Evolutionary conservation across 2,888 invertebrate genomes (phyloP), one percentile per base, ranked within the genome.

Genomic region (Taenaris catops): DNA sequence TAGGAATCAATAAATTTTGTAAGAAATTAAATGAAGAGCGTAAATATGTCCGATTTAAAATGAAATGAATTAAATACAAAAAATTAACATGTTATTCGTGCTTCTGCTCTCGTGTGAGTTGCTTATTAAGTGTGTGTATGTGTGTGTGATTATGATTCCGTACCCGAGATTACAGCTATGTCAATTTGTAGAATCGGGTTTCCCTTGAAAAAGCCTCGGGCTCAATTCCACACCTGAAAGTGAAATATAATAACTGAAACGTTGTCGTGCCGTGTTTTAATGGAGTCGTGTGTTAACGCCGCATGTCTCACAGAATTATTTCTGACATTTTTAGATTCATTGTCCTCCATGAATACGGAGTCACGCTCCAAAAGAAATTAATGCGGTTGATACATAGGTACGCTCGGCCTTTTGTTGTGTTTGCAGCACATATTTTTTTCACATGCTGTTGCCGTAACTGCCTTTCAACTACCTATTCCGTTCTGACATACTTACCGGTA

Each of bases 331-430:
- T 83, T 76, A 83, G 71, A 72, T 62, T 75, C 69, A 84, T 86
- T 84, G 81, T 86, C 68, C 75, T 55, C 62, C 48, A 57, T 72
- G 70, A 74, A 75, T 65, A 68, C 69, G 58, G 59, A 76, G 81
- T 83, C 81, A 86, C 84, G 83, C 75, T 83, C 80, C 79, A 81
- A 76, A 75, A 84, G 83, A 66, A 83, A 76, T 80, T 80, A 81
- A 84, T 83, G 76, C 59, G 60, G 64, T 58, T 56, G 58, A 56
- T 65, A 63, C 56, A 55, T 59, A n/a, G n/a, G n/a, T n/a, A 58
- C 53, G 53, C 42, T 46, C 50, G 42, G 48, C 55, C 63, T 55
- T 63, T 65, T 63, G 62, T 66, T 53, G 31, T 41, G 51, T 56
- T 48, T 51, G 45, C 50, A 34, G 41, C 41, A 48, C 45, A 38